Evolutionary conservation across 2,113 vertebrate species (phyloP).

Genomic region (Erythrolamprus reginae): DNA sequence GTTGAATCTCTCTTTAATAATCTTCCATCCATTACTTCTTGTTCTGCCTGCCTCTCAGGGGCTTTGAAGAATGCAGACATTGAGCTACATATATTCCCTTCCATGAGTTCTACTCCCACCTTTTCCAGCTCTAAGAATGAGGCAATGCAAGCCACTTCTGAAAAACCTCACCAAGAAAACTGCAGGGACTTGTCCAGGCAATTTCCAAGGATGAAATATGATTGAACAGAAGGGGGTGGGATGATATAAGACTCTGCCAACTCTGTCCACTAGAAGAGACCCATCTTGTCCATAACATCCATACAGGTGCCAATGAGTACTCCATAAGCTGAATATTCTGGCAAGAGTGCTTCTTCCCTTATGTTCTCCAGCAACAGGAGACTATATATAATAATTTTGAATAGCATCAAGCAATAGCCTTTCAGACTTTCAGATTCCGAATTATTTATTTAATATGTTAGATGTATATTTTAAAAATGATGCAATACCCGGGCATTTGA

Average conservation of each 20-base stretch:
- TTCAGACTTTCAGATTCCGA: background rate
- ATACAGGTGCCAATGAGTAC: background rate
- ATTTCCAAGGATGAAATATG: background rate
- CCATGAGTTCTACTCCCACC: background rate
- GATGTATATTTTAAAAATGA: background rate
- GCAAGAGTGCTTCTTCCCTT: background rate
- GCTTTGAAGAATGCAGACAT: background rate
- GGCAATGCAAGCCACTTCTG: background rate
- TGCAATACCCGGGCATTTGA: background rate
- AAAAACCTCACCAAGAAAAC: background rate
- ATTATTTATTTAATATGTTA: background rate
- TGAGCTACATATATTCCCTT: background rate
- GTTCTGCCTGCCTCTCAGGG: background rate
- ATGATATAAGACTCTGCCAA: background rate
- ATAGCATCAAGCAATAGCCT: background rate
- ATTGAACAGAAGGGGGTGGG: background rate
- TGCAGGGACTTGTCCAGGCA: background rate
- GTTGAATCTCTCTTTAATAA: background rate
- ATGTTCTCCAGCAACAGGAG: background rate
- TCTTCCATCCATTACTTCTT: background rate
- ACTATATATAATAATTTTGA: background rate
- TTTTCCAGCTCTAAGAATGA: background rate
- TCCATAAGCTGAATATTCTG: background rate
- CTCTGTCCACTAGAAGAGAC: background rate
- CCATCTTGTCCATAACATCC: background rate